These are phyloP conservation scores for Phoebastria nigripes DNA, from an alignment of 2,797 vertebrate species.

Conservation along the genomic window DNA sequence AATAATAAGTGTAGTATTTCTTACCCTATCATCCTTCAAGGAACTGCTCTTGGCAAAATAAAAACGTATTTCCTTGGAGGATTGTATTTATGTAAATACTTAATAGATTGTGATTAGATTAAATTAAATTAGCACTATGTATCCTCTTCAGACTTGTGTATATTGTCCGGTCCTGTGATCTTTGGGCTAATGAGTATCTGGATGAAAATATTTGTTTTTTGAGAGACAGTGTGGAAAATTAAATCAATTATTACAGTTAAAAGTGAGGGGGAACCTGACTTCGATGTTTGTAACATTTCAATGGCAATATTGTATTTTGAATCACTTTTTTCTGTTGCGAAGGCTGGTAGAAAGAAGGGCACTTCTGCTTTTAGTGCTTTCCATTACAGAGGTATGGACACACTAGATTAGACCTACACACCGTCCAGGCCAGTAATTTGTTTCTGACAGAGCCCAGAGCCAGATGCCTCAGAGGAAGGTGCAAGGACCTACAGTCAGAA, in stretches of 20 bases:
- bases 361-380: background rate
- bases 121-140: slow-evolving; percentile 4
- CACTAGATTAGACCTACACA: background rate
- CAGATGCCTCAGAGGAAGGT: background rate
- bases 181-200: background rate
- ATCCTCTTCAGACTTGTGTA: background rate
- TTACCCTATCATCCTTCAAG: background rate
- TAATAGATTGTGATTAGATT: slow-evolving; percentile 2
- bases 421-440: background rate
- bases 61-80: background rate
- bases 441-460: background rate
- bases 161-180: background rate
- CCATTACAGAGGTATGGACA: background rate
- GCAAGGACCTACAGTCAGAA: background rate
- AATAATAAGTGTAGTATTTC: background rate
- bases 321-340: background rate
- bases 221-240: background rate
- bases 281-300: background rate
- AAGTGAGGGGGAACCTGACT: background rate
- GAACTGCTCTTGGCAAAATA: slow-evolving; percentile 12
- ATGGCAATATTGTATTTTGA: background rate
- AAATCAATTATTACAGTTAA: background rate
- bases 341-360: background rate
- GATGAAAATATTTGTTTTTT: background rate
- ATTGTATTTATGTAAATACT: slow-evolving; percentile 31